Base-by-base conservation (phyloP, 2,888 invertebrate species). In the Lycophotia porphyrea region DNA sequence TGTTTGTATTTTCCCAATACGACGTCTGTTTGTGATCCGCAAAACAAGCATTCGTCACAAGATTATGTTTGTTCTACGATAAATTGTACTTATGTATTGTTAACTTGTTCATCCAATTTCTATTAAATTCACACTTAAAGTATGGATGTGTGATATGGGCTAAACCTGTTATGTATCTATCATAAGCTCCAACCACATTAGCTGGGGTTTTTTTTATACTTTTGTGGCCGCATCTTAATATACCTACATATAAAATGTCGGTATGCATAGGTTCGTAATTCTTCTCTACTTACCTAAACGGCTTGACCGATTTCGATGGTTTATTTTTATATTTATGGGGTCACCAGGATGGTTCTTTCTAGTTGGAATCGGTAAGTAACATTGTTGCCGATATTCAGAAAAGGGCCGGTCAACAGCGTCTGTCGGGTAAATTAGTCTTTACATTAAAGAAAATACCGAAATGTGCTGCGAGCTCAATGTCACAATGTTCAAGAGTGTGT, bases 1-100 rank as follows among this genome's bases (percentile, higher is more conserved):
- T 74, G 83, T 83, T 83, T 78, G 64, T 85, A 74, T 83, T 83
- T 78, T 85, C 55, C 44, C 68, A 74, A 83, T 83, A 85, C 83
- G 78, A 64, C 36, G 73, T 71, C 52, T 47, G 81, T 74, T 74
- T 74, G 87, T 81, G 76, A 78, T 74, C 52, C 52, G 58, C 36
- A 82, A 76, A 85, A 85, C 83, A 85, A 85, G 77, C 42, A 77
- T 81, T 67, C 65, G 73, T 83, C 71, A 70, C 63, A 31, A 74
- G 27, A 55, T 78, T 83, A n/a, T 64, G 36, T 64, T 77, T 68
- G 27, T 73, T 82, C 36, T 34, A 61, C 44, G 58, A 55, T 68
- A 85, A 60, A 71, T 68, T 82, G 72, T 73, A 64, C 61, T 64
- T 73, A 76, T 49, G 44, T 76, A 60, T 81, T 52, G 52, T 67